Percentiles rank a stretch among this genome's conserved stretches.
These are phyloP conservation scores for Eucriotettix oculatus DNA, from an alignment of 2,888 invertebrate genomes.

Conservation along the genomic window DNA sequence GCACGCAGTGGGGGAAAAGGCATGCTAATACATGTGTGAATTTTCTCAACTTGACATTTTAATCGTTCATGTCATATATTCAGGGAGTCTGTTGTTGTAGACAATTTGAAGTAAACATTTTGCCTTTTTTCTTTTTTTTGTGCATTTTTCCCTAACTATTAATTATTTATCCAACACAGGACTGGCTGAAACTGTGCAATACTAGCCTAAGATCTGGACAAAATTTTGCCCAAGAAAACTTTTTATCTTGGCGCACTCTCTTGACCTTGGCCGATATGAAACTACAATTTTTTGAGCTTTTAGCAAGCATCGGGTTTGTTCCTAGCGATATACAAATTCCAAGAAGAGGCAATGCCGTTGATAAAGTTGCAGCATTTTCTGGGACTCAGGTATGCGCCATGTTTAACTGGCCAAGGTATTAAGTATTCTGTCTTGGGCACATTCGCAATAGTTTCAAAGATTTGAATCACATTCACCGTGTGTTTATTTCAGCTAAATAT, in stretches of 20 bases:
- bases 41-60: too few species aligned
- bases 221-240: slow-evolving; percentile 69
- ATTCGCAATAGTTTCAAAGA: too few species aligned
- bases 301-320: slow-evolving; percentile 65
- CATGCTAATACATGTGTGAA: too few species aligned
- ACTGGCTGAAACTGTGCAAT: slow-evolving; percentile 58
- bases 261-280: slow-evolving; percentile 77
- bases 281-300: slow-evolving; percentile 55
- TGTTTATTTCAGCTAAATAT: slow-evolving; percentile 39
- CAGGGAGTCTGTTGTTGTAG: too few species aligned
- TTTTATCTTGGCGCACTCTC: slow-evolving; percentile 63
- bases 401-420: too few species aligned
- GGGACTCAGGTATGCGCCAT: slow-evolving; percentile 33
- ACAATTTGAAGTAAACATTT: too few species aligned
- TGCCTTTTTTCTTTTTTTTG: too few species aligned
- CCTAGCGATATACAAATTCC: slow-evolving; percentile 36
- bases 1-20: too few species aligned
- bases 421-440: too few species aligned
- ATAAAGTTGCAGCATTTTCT: slow-evolving; percentile 47
- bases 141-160: too few species aligned
- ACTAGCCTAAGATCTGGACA: slow-evolving; percentile 53
- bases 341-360: slow-evolving; percentile 23
- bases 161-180: slow-evolving; percentile 28
- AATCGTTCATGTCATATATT: too few species aligned
- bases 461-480: not conserved